These are phyloP conservation scores for Catotricha subobsoleta DNA, from an alignment of 2,888 invertebrate species.

Conservation along the genomic window DNA sequence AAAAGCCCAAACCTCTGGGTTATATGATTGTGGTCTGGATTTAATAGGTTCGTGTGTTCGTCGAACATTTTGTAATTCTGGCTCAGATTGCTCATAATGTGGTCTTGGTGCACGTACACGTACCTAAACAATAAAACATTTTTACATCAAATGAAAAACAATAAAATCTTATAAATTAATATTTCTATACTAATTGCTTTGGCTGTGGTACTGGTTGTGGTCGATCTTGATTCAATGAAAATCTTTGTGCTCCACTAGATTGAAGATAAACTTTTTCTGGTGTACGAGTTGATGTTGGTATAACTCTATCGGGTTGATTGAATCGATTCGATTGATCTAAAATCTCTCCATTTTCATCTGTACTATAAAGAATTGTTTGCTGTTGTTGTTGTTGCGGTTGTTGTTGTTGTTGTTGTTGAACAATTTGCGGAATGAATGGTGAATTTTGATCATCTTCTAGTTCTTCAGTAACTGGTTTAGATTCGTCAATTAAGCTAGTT, in stretches of 20 bases:
- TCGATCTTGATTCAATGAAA: constrained; percentile 10
- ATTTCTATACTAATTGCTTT: no score
- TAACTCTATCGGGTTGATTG: not conserved
- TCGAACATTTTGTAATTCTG: no score
- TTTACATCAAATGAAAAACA: no score
- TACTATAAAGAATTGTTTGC: constrained; percentile 11
- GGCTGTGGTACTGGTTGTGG: constrained; percentile 21
- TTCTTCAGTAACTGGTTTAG: constrained; percentile 50
- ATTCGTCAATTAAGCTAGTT: constrained; percentile 21
- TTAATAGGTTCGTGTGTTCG: no score
- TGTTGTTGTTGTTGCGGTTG: constrained; percentile 16
- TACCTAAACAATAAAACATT: no score
- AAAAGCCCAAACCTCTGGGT: no score
- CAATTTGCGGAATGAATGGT: constrained; percentile 32
- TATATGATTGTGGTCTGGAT: no score
- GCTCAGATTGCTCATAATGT: no score
- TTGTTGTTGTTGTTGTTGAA: constrained; percentile 29
- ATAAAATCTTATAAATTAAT: no score
- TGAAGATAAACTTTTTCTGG: no score
- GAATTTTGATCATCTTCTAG: constrained; percentile 42
- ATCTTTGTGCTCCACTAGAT: constrained; percentile 17
- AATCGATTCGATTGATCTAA: constrained; percentile 12
- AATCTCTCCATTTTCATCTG: constrained; percentile 3
- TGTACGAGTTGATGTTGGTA: not conserved
- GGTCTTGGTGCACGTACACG: no score